Evolutionary conservation across 2,888 invertebrate species (phyloP).

Genomic region (Drosophila birchii): DNA sequence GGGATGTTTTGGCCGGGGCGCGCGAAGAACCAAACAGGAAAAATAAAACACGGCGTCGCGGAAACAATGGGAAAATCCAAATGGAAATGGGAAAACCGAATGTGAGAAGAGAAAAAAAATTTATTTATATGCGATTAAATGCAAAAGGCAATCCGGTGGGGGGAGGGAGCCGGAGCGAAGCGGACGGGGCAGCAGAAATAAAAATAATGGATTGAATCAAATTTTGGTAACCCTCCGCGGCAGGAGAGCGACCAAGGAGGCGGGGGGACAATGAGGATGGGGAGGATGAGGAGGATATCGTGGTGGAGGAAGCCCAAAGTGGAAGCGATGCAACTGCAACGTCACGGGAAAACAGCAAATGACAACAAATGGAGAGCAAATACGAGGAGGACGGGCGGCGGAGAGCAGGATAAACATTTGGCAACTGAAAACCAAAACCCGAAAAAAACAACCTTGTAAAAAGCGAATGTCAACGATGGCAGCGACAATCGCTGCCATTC

Average conservation of each 20-base stretch:
- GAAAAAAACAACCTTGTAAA: constrained; percentile 51
- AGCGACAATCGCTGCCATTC: constrained; percentile 10
- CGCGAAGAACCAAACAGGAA: constrained; percentile 48
- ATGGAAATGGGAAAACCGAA: constrained; percentile 59
- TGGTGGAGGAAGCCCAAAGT: constrained; percentile 14
- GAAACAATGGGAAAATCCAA: constrained; percentile 60
- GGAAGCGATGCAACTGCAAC: constrained; percentile 50
- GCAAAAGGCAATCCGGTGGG: constrained; percentile 33
- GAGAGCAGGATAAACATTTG: constrained; percentile 40
- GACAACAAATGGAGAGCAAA: constrained; percentile 63
- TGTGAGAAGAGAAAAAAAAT: constrained; percentile 50
- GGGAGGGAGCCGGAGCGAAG: not conserved
- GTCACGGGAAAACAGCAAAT: constrained; percentile 57
- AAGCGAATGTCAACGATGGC: constrained; percentile 57
- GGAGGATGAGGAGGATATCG: not conserved
- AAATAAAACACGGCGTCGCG: constrained; percentile 29
- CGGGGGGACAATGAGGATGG: not conserved
- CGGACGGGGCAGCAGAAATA: constrained; percentile 40
- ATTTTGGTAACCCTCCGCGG: constrained; percentile 54
- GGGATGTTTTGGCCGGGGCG: constrained; percentile 63
- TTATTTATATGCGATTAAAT: constrained; percentile 72
- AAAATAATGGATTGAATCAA: constrained; percentile 73
- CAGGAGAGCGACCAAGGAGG: constrained; percentile 12
- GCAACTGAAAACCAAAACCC: constrained; percentile 42
- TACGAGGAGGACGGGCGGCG: constrained; percentile 14